Evolutionary conservation across 2,113 vertebrate species (phyloP), one percentile per base, ranked within the genome.

Genomic region (Egretta garzetta): DNA sequence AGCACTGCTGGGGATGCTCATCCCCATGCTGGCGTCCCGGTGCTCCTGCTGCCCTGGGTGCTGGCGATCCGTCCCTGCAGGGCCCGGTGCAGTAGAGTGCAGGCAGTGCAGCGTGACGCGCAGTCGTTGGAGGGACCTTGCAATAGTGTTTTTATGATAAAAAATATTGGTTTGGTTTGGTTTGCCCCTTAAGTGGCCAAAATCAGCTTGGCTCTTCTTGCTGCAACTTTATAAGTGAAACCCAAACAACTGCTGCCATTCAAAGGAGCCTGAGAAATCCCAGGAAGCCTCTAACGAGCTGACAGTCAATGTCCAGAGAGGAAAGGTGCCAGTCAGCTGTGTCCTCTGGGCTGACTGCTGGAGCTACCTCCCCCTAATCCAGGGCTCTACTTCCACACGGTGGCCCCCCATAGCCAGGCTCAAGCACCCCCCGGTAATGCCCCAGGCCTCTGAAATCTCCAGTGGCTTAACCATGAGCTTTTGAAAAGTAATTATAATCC

Each of bases 291-390:
- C 45, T 77, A 21, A 68, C 0, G 20, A 83, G 50, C n/a, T 55
- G 50, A 14, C 8, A 50, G 45, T 28, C 0, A 0, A 33, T 47
- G 41, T 26, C n/a, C 0, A 0, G 58, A 79, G 3, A 4, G 12
- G 30, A 72, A 89, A 87, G n/a, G 50, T 3, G 1, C 27, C 6
- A 1, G 12, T 37, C 52, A 90, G 81, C 7, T 1, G 0, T 27
- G 52, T 21, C 43, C 39, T 32, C 37, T 43, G 70, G 41, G 37
- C n/a, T 79, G 37, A n/a, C 70, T 75, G 22, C 9, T 28, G n/a
- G 70, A 85, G 28, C 26, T 47, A 5, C n/a, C 6, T 63, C 52
- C 32, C 33, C 55, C 37, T 10, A n/a, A 71, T 8, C 2, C 17
- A 20, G 13, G 5, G 60, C 39, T 85, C 27, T 20, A 0, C 50